Evolutionary conservation across 2,113 vertebrate species (phyloP), one percentile per base, ranked within the genome.

Genomic region (Glareola pratincola): DNA sequence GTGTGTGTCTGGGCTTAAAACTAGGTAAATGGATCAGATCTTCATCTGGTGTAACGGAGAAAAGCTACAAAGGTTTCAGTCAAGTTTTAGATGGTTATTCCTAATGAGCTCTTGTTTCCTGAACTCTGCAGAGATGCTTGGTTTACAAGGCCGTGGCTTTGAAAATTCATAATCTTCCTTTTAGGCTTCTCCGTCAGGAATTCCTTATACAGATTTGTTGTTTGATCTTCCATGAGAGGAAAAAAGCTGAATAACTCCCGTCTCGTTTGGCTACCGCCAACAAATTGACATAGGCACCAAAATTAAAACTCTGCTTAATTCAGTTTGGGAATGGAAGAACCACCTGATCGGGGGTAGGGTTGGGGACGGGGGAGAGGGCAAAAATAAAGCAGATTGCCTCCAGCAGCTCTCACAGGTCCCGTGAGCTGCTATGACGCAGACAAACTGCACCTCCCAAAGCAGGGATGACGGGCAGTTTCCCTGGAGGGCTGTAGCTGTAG

Each of bases 321-420:
- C 85, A 96, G 94, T 97, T 95, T 95, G 78, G 88, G 90, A 98
- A 94, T 45, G 79, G 95, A 97, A 96, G 81, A 95, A 96, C 79
- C 94, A 97, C 66, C 53, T 93, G 69, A 64, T 77, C 8, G 15
- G 30, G 14, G 69, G 9, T 0, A 17, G 21, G n/a, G 24, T 37
- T 66, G 24, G 15, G 15, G 27, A 14, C 34, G 4, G 43, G 30
- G 39, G 18, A 29, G 18, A 29, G 48, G 13, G 66, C 76, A 92
- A 93, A 93, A 96, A 89, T 73, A 88, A 85, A 83, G 54, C 84
- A 82, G 78, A 86, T 43, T 81, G 83, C 68, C 63, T 80, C 22
- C 66, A 30, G 69, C 69, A 36, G 22, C 86, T 79, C 88, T 69
- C n/a, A 36, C 22, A 76, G 60, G 68, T 92, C 76, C 83, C 83